Evolutionary conservation across 2,888 invertebrate species (phyloP), one percentile per base, ranked within the genome.

Genomic region (Tenthredo scrophulariae): DNA sequence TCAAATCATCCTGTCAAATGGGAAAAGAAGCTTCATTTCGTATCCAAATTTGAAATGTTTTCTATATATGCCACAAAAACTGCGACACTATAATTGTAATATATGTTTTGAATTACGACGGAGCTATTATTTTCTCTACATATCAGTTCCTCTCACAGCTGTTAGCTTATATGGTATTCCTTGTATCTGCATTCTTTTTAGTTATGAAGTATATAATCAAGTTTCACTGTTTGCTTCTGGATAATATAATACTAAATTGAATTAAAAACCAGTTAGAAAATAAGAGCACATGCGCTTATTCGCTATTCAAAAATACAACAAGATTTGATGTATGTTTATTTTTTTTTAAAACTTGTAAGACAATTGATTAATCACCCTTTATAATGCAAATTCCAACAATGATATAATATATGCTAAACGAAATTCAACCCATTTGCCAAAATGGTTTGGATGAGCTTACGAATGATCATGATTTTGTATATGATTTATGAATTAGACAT

Each of bases 401-500:
- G 15, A 72, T 72, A 50, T 26, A 13, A 15, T 29, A 77, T 50
- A 33, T 77, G 50, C 46, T 74, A 9, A 62, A 80, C 18, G 13
- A 62, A 18, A 62, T 40, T 37, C 40, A 67, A 33, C 83, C 85
- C 86, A 87, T 86, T 88, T 87, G 86, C 89, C 91, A 90, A 90
- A 91, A 91, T 90, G 89, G 88, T 91, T 90, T 90, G 65, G 22
- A 83, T 70, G 88, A 85, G 72, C 90, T 89, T 88, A 88, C 89
- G 87, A 88, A 89, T 89, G 90, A 89, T 90, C 88, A 90, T 90
- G 89, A 89, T 90, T 88, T 89, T 90, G 87, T 88, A 89, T 87
- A 89, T 90, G 89, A 90, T 89, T 90, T 87, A 90, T 91, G 90
- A 89, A 89, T 89, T 90, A 90, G 89, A 91, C 89, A 92, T 91